These are phyloP conservation scores for Origma solitaria DNA, from an alignment of 2,113 vertebrate genomes.

Conservation along the genomic window DNA sequence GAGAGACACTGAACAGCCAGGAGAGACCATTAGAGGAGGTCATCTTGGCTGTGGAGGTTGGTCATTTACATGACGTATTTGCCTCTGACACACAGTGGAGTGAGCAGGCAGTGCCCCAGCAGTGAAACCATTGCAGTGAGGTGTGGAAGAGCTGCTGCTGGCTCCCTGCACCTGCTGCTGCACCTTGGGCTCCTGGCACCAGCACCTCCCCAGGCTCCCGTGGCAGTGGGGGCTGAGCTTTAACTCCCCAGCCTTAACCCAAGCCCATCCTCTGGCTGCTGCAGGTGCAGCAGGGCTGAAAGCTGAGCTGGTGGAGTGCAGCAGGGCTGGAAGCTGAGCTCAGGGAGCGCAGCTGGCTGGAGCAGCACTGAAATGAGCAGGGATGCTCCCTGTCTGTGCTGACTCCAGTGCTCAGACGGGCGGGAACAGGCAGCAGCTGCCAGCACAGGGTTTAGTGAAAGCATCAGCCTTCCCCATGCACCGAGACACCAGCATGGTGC, in stretches of 20 bases:
- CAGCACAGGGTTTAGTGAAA: background rate
- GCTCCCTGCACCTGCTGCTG: rapidly evolving
- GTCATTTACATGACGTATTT: slow-evolving; percentile 9
- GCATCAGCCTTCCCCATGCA: background rate
- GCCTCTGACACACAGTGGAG: background rate
- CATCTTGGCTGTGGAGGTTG: background rate
- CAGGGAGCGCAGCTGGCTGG: background rate
- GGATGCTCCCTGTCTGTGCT: background rate
- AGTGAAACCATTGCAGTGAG: background rate
- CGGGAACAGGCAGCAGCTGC: background rate
- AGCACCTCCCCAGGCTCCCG: background rate
- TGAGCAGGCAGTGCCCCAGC: background rate
- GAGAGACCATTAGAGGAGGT: background rate
- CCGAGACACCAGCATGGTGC: rapidly evolving
- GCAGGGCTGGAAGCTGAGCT: background rate
- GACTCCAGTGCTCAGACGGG: background rate
- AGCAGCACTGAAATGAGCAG: background rate
- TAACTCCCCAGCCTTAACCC: rapidly evolving
- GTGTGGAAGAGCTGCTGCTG: background rate
- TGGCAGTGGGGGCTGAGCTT: background rate
- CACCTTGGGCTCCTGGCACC: background rate
- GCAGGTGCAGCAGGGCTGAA: background rate
- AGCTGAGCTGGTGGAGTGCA: background rate
- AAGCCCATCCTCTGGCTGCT: background rate
- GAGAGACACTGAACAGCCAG: background rate